Evolutionary conservation across 2,113 vertebrate genomes (phyloP), one percentile per base, ranked within the genome.

Genomic region (Edolisoma coerulescens): DNA sequence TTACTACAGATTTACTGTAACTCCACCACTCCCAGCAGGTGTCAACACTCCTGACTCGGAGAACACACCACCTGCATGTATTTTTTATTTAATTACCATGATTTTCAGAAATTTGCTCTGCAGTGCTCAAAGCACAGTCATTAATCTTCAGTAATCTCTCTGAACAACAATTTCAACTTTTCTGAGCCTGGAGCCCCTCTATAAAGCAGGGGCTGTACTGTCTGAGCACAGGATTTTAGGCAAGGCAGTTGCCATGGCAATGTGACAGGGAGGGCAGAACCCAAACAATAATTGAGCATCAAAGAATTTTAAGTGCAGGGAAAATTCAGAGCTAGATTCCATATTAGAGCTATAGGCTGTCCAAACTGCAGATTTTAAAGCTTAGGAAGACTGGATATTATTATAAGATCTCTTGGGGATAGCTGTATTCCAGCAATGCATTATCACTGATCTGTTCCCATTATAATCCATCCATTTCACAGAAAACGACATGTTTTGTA

Each of bases 111-210:
- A 88, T 78, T 39, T 83, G 54, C 77, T 93, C 53, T 2, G 9
- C 0, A 0, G 61, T 33, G 50, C 89, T 92, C 54, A 26, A 39
- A 81, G 68, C 44, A 79, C 27, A 67, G 56, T 88, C 78, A 94
- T 97, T 96, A 95, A 97, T 97, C 90, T 93, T 73, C 70, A 65
- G 81, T 85, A 92, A 93, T 96, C 93, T 92, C 96, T 88, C 87
- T 84, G 71, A 97, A 89, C 80, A 94, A 87, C 69, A 91, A 61
- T 79, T 96, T 91, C 82, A 97, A 95, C 78, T 97, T 94, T 89
- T 59, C 86, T 44, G 75, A 92, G 95, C 60, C 89, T n/a, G 63
- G 21, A 96, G 92, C 45, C 86, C 45, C 87, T 92, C 69, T 71
- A 57, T 50, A 53, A 81, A 85, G 89, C 69, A 67, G 64, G 5